Evolutionary conservation across 2,113 vertebrate genomes (phyloP).

Genomic region (Cavia porcellus): DNA sequence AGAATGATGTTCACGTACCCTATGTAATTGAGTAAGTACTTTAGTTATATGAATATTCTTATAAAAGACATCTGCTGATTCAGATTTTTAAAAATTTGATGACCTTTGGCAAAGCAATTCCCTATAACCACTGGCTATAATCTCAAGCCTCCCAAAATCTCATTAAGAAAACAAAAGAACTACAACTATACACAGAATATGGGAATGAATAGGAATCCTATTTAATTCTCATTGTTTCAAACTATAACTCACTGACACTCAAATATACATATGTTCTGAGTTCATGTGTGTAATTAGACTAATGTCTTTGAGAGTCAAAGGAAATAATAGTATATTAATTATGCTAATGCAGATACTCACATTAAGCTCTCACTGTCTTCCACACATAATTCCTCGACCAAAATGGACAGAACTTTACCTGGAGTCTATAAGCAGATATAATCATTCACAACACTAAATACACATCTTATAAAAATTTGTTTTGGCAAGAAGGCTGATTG

Average conservation of each 20-base stretch:
- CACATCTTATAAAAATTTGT: no score
- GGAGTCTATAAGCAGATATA: neutral
- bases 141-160: neutral
- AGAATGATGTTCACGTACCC: neutral
- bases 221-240: constrained; percentile 45
- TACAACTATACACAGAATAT: neutral
- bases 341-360: neutral
- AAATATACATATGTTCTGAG: neutral
- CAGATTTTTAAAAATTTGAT: neutral
- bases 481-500: no score
- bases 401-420: constrained; percentile 6
- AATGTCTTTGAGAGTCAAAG: constrained; percentile 1
- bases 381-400: neutral
- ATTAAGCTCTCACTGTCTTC: neutral
- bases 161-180: constrained; percentile 57
- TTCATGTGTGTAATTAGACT: neutral
- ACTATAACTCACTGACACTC: neutral
- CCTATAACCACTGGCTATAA: neutral
- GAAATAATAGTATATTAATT: constrained; percentile 43
- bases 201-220: neutral
- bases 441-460: neutral
- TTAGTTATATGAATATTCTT: neutral
- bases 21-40: neutral
- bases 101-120: neutral
- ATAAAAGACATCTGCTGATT: neutral